Conservation (phyloP, 2,797 vertebrate species). For the Rhinichthys osculus region DNA sequence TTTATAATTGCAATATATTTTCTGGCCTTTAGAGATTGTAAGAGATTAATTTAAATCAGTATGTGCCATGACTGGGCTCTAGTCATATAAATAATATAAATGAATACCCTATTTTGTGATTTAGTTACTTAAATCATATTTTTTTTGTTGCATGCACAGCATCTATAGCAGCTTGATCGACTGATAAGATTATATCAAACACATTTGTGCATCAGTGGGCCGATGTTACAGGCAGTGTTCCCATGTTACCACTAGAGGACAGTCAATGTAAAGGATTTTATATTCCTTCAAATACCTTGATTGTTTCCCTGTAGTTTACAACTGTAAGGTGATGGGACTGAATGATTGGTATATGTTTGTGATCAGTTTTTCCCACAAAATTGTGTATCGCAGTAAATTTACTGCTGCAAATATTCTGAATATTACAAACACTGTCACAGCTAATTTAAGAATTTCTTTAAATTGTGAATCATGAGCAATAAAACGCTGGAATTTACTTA, state of each 20-base stretch:
- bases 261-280: constrained; percentile 19
- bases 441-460: background rate
- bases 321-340: background rate
- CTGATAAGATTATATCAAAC: background rate
- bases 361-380: background rate
- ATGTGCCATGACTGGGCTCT: background rate
- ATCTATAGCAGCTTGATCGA: background rate
- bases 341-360: background rate
- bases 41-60: background rate
- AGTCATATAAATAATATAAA: background rate
- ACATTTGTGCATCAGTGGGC: background rate
- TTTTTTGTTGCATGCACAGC: background rate
- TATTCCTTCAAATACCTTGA: background rate
- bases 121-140: background rate
- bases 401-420: background rate
- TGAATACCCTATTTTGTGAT: background rate
- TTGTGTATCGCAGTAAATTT: background rate
- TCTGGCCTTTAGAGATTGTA: background rate
- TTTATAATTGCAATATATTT: too few relatives aligned
- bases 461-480: background rate
- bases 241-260: constrained; percentile 45
- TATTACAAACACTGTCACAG: background rate
- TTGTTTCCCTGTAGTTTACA: background rate
- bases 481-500: background rate
- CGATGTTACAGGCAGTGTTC: background rate